A percentile compares a stretch with the other conserved stretches of the same genome.
phyloP scores from a whole-genome alignment of 2,888 invertebrate genomes.

The Rutpela maculata region DNA sequence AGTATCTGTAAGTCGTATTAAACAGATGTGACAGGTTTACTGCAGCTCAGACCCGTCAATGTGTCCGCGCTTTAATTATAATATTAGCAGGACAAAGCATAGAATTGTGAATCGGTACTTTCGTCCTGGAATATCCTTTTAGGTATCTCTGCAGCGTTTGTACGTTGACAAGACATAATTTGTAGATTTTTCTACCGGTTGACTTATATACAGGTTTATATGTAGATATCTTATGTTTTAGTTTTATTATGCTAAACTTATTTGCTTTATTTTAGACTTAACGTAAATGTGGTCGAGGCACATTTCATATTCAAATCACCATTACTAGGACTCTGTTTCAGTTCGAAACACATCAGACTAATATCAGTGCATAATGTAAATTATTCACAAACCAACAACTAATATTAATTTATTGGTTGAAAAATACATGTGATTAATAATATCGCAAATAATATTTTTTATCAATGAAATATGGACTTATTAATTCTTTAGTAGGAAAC shows the following conservation, averaged over 20 bases:
- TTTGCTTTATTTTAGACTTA: conserved; percentile 48
- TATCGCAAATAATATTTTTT: too few relatives aligned
- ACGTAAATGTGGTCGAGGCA: conserved; percentile 12
- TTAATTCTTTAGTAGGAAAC: too few relatives aligned
- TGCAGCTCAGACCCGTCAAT: conserved; percentile 66
- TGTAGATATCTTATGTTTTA: conserved; percentile 62
- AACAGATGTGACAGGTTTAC: conserved; percentile 53
- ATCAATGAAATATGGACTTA: too few relatives aligned
- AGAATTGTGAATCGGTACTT: conserved; percentile 55
- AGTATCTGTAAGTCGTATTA: conserved; percentile 29
- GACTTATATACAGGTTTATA: conserved; percentile 67
- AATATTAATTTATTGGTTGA: not conserved
- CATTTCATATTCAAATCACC: conserved; percentile 35
- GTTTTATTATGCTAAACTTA: conserved; percentile 56
- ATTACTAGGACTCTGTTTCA: not conserved
- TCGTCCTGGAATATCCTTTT: conserved; percentile 56
- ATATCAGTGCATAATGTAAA: not conserved
- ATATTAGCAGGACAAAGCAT: conserved; percentile 65
- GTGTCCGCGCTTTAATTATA: conserved; percentile 70
- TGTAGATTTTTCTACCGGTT: conserved; percentile 62
- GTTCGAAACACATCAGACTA: not conserved
- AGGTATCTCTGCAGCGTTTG: conserved; percentile 58
- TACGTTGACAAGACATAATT: conserved; percentile 68
- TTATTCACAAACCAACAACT: not conserved
- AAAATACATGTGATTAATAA: not conserved